These are phyloP conservation scores for Myripristis murdjan DNA, from an alignment of 2,797 vertebrate species.

Conservation along the genomic window DNA sequence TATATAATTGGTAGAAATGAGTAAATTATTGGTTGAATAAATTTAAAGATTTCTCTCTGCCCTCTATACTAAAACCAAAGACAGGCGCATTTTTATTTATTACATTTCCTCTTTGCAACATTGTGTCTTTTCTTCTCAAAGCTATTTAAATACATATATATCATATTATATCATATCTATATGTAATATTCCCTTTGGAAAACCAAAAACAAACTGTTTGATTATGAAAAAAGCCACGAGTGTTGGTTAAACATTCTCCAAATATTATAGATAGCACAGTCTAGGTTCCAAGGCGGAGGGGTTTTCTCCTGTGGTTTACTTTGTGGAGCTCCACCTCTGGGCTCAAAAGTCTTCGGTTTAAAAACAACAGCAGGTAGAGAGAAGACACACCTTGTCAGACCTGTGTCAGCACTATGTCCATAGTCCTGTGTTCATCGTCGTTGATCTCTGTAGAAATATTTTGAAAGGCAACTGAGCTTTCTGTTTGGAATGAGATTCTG, in stretches of 20 bases:
- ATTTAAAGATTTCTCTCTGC: constrained; percentile 79
- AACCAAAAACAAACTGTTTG: constrained; percentile 81
- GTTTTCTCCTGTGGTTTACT: constrained; percentile 68
- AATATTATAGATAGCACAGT: constrained; percentile 87
- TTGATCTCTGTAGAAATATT: constrained; percentile 84
- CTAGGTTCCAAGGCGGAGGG: constrained; percentile 79
- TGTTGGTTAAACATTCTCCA: constrained; percentile 91
- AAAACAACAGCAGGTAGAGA: constrained; percentile 79
- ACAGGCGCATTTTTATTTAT: constrained; percentile 79
- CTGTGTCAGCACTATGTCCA: constrained; percentile 65
- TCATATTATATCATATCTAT: constrained; percentile 81
- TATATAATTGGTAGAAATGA: constrained; percentile 88
- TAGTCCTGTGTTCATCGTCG: constrained; percentile 70
- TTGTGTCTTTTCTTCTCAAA: constrained; percentile 84
- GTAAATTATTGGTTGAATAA: constrained; percentile 86
- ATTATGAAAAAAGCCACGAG: constrained; percentile 91
- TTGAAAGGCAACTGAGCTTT: constrained; percentile 89
- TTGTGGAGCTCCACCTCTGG: constrained; percentile 70
- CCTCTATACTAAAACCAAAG: constrained; percentile 84
- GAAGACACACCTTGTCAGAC: constrained; percentile 64
- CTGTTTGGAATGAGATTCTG: constrained; percentile 76
- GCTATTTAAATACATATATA: constrained; percentile 86
- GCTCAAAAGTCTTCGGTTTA: constrained; percentile 74
- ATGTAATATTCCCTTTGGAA: constrained; percentile 86
- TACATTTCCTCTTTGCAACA: constrained; percentile 80